Evolutionary conservation across 2,113 vertebrate species (phyloP).

Genomic region (Nyctereutes procyonoides): DNA sequence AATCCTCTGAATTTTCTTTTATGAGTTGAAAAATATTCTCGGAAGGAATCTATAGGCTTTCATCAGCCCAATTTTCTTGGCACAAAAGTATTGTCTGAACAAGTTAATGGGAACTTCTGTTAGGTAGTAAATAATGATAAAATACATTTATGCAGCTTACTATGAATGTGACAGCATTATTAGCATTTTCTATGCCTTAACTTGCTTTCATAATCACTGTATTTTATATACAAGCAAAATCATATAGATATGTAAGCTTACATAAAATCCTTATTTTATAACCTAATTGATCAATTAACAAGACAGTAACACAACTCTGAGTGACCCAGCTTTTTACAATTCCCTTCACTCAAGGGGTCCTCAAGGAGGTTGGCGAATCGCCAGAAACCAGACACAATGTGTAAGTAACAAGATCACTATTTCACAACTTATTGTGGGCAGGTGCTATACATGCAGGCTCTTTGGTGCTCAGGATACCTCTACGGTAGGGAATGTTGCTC

Average conservation of each 20-base stretch:
- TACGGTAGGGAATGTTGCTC: not conserved
- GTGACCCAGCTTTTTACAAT: not conserved
- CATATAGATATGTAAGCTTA: not conserved
- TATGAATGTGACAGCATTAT: not conserved
- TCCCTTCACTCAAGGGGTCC: not conserved
- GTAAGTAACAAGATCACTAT: not conserved
- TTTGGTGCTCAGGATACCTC: not conserved
- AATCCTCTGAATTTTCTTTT: not conserved
- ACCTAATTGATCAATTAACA: not conserved
- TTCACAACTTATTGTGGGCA: not conserved
- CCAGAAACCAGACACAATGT: not conserved
- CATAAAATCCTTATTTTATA: not conserved
- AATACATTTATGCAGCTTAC: not conserved
- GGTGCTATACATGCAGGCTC: no score
- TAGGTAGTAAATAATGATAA: not conserved
- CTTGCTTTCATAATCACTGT: not conserved
- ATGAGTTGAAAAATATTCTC: conserved; percentile 50
- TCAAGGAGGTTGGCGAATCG: not conserved
- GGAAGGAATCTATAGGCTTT: not conserved
- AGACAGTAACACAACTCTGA: not conserved
- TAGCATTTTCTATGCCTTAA: not conserved
- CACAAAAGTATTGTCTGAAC: not conserved
- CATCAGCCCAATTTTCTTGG: not conserved
- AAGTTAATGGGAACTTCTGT: not conserved
- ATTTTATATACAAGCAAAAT: conserved; percentile 35